Evolutionary conservation across 2,888 invertebrate genomes (phyloP), one percentile per base, ranked within the genome.

Genomic region (Stenodema calcarata): DNA sequence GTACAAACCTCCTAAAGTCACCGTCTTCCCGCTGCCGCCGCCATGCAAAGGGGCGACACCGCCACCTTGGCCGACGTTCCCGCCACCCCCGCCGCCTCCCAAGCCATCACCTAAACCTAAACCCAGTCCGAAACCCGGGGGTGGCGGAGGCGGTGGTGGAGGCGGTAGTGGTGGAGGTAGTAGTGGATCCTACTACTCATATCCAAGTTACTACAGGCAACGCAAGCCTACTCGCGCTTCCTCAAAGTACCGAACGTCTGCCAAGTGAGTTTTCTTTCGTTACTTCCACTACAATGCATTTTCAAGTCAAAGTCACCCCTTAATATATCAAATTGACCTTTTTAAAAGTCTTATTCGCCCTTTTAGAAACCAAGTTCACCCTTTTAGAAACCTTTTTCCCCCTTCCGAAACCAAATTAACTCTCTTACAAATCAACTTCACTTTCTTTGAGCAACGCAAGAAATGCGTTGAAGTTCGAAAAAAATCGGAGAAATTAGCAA

Each of bases 1-100:
- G 73, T 83, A 75, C 18, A 78, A 79, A 16, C 87, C 85, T 28
- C 88, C 88, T 23, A 79, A 81, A 78, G 86, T 86, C n/a, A 86
- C 80, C 78, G 88, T 88, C 54, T 87, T 44, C 87, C 88, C 88
- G 6, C 84, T 88, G 44, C 88, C 88, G 0, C 88, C 88, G 4
- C 88, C 88, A 0, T 88, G 88, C 54, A 76, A 75, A 16, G 88
- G 88, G 3, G 88, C 54, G 18, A 84, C 84, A 3, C 84, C 84
- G 27, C 84, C 84, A 12, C 84, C 87, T 23, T 70, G 54, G 27
- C 86, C 83, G 79, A 41, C 86, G 12, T 73, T 73, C 27, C 87
- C 88, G 4, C 88, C 88, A n/a, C 88, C 88, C 16, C 23, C 79
- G 9, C 70, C 83, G 35, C 81, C 79, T n/a, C 44, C 80, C 47